phyloP scores from a whole-genome alignment of 2,113 vertebrate species.

The Lepus europaeus region DNA sequence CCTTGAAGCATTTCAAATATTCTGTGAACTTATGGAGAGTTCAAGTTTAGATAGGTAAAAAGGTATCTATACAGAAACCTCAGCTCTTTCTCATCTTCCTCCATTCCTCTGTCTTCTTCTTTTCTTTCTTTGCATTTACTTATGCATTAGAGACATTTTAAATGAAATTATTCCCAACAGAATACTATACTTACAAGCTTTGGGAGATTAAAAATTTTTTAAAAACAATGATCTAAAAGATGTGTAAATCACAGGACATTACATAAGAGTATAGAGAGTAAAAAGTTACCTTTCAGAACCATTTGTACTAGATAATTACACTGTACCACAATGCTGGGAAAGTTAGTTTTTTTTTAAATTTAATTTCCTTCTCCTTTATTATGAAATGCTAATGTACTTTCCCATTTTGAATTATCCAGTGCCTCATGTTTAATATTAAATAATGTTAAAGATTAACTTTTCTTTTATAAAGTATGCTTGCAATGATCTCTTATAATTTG shows the following conservation, averaged over 20 bases:
- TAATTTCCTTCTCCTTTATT: conserved; percentile 10
- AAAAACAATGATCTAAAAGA: background rate
- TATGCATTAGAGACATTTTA: background rate
- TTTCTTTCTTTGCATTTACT: background rate
- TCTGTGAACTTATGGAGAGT: background rate
- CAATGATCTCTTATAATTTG: background rate
- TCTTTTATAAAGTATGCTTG: background rate
- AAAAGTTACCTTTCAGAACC: background rate
- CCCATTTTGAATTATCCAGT: background rate
- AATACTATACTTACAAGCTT: background rate
- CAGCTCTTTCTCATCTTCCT: background rate
- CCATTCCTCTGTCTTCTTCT: background rate
- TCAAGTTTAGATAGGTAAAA: background rate
- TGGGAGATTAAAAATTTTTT: background rate
- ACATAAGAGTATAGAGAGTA: background rate
- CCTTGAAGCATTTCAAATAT: background rate
- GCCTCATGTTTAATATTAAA: conserved; percentile 13
- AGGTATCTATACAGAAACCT: background rate
- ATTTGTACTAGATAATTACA: conserved; percentile 28
- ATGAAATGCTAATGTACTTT: background rate
- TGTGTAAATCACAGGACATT: background rate
- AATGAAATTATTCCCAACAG: background rate
- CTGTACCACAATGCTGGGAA: background rate
- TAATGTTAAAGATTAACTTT: background rate
- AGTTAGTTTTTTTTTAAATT: background rate